Percentiles rank a stretch among this genome's conserved stretches.
Evolutionary conservation across 1,140 invertebrate species (phyloP).

Genomic region (Lepidurus packardi): DNA sequence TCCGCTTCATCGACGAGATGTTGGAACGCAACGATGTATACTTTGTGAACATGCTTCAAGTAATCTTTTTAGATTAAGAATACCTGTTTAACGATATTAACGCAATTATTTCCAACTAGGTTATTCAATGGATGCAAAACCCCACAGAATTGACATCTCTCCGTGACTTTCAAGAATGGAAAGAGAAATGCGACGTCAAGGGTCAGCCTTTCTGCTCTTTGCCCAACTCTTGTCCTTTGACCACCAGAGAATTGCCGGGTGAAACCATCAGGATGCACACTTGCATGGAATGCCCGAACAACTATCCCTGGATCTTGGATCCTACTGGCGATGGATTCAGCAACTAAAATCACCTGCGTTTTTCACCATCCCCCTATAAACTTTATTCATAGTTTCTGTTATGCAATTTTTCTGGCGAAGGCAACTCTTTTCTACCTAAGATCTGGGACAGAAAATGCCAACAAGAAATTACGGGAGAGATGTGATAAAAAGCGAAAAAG

Average conservation of each 20-base stretch:
- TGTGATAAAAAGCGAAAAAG: background rate
- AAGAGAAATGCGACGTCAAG: slow-evolving; percentile 91
- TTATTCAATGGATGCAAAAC: slow-evolving; percentile 96
- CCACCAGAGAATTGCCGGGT: slow-evolving; percentile 76
- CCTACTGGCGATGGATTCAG: slow-evolving; percentile 90
- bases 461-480: background rate
- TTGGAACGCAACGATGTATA: slow-evolving; percentile 78
- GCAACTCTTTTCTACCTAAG: background rate
- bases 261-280: slow-evolving; percentile 88
- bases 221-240: slow-evolving; percentile 82
- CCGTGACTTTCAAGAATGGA: slow-evolving; percentile 89
- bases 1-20: slow-evolving; percentile 92
- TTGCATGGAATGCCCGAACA: slow-evolving; percentile 91
- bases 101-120: slow-evolving; percentile 48
- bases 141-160: slow-evolving; percentile 80
- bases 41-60: slow-evolving; percentile 86
- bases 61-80: slow-evolving; percentile 38
- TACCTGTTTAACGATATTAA: background rate
- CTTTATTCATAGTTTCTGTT: background rate
- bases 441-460: background rate
- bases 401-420: background rate
- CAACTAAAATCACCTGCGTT: slow-evolving; percentile 41
- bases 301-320: slow-evolving; percentile 91
- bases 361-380: background rate
- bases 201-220: slow-evolving; percentile 86